Evolutionary conservation across 2,113 vertebrate genomes (phyloP).

Genomic region (Onychorhynchus coronatus): DNA sequence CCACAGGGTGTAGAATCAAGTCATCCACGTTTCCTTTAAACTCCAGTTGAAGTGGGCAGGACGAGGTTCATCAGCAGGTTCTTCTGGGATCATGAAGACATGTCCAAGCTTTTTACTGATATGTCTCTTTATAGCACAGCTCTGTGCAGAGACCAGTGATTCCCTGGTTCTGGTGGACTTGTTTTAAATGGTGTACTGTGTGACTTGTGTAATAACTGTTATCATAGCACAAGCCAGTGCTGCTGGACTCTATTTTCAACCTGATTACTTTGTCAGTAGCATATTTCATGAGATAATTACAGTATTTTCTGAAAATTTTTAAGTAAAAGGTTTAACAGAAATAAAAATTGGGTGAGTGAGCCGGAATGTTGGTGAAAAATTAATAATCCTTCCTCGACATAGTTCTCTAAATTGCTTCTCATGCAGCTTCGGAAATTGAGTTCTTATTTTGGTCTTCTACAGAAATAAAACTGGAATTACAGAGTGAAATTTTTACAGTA

Average conservation of each 20-base stretch:
- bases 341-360: background rate
- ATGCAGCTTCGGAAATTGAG: background rate
- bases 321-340: background rate
- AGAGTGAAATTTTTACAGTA: background rate
- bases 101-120: background rate
- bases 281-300: background rate
- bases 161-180: background rate
- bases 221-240: background rate
- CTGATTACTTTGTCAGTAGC: background rate
- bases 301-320: background rate
- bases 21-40: background rate
- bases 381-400: background rate
- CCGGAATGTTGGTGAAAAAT: background rate
- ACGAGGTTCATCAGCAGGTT: background rate
- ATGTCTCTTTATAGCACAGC: background rate
- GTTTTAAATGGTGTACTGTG: background rate
- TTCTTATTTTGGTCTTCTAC: conserved; percentile 18
- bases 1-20: background rate
- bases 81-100: background rate
- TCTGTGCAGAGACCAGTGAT: background rate
- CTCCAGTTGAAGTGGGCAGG: background rate
- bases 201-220: background rate
- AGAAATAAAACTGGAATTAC: background rate
- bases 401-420: background rate
- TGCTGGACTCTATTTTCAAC: background rate